A percentile compares a stretch with the other conserved stretches of the same genome.
Evolutionary conservation across 2,113 vertebrate genomes (phyloP).

Genomic region (Ahaetulla prasina): DNA sequence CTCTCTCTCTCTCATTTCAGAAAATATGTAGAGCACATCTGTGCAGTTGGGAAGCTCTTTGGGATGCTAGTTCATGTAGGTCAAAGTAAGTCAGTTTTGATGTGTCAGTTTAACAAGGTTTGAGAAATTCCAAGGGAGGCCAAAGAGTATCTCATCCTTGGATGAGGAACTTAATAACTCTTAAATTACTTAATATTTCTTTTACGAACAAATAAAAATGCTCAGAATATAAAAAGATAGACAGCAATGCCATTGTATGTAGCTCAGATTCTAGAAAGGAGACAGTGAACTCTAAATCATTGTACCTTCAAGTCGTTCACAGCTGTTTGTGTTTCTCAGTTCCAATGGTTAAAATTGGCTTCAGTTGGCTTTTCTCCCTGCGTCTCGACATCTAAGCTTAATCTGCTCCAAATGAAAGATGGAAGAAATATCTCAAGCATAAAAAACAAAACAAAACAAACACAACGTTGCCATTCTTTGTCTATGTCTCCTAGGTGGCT

Average conservation of each 20-base stretch:
- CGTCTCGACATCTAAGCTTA: not conserved
- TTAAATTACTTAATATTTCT: not conserved
- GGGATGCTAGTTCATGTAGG: constrained; percentile 9
- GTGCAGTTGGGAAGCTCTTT: not conserved
- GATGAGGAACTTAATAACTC: not conserved
- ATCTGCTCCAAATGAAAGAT: not conserved
- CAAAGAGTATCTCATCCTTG: not conserved
- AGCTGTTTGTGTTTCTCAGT: not conserved
- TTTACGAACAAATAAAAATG: not conserved
- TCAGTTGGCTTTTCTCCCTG: not conserved
- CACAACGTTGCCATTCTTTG: not conserved
- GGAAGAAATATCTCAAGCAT: not conserved
- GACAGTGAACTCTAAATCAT: not conserved
- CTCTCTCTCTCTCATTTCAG: not conserved
- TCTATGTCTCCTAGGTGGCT: not conserved
- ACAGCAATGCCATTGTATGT: not conserved
- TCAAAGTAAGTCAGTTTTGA: not conserved
- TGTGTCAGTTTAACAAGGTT: not conserved
- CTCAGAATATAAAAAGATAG: not conserved
- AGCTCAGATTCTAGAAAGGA: not conserved
- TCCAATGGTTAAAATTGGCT: not conserved
- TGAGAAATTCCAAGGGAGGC: not conserved
- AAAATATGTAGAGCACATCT: constrained; percentile 9
- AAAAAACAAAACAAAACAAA: not conserved
- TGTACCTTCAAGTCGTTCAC: not conserved